Evolutionary conservation across 2,888 invertebrate genomes (phyloP), one percentile per base, ranked within the genome.

Genomic region (Cantharis flavilabris): DNA sequence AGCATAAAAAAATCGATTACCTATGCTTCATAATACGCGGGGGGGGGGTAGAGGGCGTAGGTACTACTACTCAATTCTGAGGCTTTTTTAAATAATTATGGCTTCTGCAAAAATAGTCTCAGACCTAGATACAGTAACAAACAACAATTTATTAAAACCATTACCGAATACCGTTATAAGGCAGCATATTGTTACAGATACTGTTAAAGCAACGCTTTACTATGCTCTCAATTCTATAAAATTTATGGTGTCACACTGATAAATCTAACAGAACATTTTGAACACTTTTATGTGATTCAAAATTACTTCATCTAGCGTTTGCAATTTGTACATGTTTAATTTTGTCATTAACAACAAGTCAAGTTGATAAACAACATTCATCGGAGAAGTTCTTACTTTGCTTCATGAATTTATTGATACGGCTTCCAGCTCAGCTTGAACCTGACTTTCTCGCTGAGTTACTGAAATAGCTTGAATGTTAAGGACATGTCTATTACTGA

Each of bases 181-280:
- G 62, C 67, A 74, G 33, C 70, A 74, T 77, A 76, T 73, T 76
- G 76, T 76, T 73, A 73, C 62, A 74, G 67, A 77, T 77, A 77
- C 77, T 77, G 77, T 77, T 77, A 77, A 26, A 74, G 49, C 28
- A 64, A 64, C 71, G 71, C 71, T 70, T 76, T 70, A 23, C 71
- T 62, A 71, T 77, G 77, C 69, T 77, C 77, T 74, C 77, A 64
- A 74, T 77, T 74, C 64, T 33, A 28, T 23, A 49, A 71, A 67
- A 67, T 23, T 67, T 20, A 67, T 16, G 20, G 20, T 67, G 65
- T 67, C 65, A 23, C 65, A 67, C 65, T 67, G 20, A 26, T 26
- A 67, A 67, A 67, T 67, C 26, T 67, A 67, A 67, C 65, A 67
- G 65, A 26, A 67, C 65, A 67, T 67, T 67, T 67, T 23, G 13